Conservation (phyloP, 2,888 invertebrate genomes). For the Fabriciana adippe region DNA sequence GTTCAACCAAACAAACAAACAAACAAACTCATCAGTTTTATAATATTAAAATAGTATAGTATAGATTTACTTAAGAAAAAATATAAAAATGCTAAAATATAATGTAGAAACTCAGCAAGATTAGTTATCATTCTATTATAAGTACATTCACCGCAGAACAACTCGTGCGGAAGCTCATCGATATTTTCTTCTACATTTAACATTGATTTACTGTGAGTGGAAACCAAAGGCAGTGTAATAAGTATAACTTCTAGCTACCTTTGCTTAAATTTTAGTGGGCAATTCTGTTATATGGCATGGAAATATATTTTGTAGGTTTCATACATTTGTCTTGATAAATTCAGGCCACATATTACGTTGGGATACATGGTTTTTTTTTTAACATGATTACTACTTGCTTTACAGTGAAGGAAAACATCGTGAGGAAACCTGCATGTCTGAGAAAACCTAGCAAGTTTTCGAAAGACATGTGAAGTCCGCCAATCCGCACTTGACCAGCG, state of each 20-base stretch:
- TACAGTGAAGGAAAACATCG: too few species aligned
- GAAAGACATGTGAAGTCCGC: too few species aligned
- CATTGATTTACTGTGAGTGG: constrained; percentile 21
- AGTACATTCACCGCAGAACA: constrained; percentile 1
- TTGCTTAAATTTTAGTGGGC: constrained; percentile 11
- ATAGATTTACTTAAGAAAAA: not conserved
- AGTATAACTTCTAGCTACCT: constrained; percentile 15
- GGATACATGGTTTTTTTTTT: too few species aligned
- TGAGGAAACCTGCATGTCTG: too few species aligned
- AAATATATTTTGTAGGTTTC: not conserved
- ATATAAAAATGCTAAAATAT: not conserved
- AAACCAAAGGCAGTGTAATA: constrained; percentile 20
- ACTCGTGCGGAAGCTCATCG: constrained; percentile 20
- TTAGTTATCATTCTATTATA: not conserved
- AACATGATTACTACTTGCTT: too few species aligned
- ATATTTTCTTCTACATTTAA: constrained; percentile 29
- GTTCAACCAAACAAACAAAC: too few species aligned
- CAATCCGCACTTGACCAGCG: too few species aligned
- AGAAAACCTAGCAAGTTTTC: too few species aligned
- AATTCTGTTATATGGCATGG: constrained; percentile 6
- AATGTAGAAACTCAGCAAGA: constrained; percentile 1
- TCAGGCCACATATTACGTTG: too few species aligned
- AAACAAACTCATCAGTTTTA: too few species aligned
- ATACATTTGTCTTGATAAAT: not conserved
- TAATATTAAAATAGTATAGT: too few species aligned